A percentile compares a stretch with the other conserved stretches of the same genome.
phyloP scores from a whole-genome alignment of 2,888 invertebrate genomes.

The Arctia plantaginis region DNA sequence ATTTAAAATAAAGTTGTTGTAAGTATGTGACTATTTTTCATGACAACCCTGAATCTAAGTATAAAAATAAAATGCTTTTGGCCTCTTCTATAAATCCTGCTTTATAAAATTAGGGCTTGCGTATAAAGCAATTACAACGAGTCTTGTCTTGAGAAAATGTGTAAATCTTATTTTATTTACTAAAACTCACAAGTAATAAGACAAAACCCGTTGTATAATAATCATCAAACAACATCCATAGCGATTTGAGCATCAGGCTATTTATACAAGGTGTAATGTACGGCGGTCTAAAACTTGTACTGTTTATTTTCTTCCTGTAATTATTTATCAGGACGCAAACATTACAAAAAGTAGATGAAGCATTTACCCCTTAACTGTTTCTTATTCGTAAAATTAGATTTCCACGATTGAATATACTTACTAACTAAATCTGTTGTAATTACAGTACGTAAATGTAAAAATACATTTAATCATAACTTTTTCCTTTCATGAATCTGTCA shows the following conservation, averaged over 20 bases:
- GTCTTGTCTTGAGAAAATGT: background rate
- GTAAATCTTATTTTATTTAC: background rate
- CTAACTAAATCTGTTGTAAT: too few species aligned
- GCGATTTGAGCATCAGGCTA: background rate
- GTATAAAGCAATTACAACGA: background rate
- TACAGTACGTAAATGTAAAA: too few species aligned
- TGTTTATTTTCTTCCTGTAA: too few species aligned
- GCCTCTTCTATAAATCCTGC: background rate
- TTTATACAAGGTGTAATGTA: too few species aligned
- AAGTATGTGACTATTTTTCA: conserved; percentile 67
- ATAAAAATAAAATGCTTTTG: background rate
- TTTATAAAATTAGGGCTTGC: background rate
- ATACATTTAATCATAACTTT: too few species aligned
- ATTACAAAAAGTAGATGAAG: too few species aligned
- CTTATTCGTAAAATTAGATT: too few species aligned
- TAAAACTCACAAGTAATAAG: background rate
- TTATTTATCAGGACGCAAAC: too few species aligned
- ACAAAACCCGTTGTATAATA: background rate
- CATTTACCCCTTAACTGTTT: too few species aligned
- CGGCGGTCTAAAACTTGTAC: too few species aligned
- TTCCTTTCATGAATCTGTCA: too few species aligned
- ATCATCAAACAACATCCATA: background rate
- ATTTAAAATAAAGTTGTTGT: conserved; percentile 86
- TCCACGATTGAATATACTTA: too few species aligned
- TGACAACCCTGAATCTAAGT: conserved; percentile 23